Evolutionary conservation across 2,113 vertebrate species (phyloP), one percentile per base, ranked within the genome.

Genomic region (Gobius niger): DNA sequence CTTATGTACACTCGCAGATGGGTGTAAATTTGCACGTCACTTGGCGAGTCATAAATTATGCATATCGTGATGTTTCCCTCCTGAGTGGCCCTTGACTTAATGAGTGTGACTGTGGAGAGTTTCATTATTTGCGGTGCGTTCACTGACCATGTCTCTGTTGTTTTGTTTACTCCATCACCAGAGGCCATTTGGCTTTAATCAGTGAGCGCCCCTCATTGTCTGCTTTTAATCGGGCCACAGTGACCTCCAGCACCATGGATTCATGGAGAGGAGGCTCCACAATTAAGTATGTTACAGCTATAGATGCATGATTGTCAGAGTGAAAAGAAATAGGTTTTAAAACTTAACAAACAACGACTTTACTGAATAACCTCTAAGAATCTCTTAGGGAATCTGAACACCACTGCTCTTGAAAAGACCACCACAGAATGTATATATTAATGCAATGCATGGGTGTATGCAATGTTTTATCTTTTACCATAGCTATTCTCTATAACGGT

Each of bases 171-270:
- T 87, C 78, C 59, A 84, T 89, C 83, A 88, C 68, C 60, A 4
- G 19, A 65, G 42, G 69, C 63, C 78, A 79, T 84, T 87, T 75
- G 71, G 73, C 63, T 78, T 75, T 87, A 84, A 84, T 87, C 78
- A 84, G 51, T 44, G 56, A n/a, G 68, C 54, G 65, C 56, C 46
- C 65, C 57, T 82, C 70, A 73, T 85, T 53, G 62, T 63, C 70
- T 67, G 65, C 47, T 77, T 89, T 89, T 86, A 90, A 89, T 92
- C 81, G 89, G 67, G 67, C 52, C 65, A 50, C 18, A 57, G 65
- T 86, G 87, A 84, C 80, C 82, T 83, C 74, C 53, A 66, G 63
- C 71, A 56, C 44, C 71, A 62, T 69, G 73, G 60, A 19, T 24
- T 67, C 56, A 41, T 47, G 19, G 15, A 16, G 56, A 10, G 68